phyloP scores from a whole-genome alignment of 2,113 vertebrate genomes.

The Kryptolebias marmoratus region DNA sequence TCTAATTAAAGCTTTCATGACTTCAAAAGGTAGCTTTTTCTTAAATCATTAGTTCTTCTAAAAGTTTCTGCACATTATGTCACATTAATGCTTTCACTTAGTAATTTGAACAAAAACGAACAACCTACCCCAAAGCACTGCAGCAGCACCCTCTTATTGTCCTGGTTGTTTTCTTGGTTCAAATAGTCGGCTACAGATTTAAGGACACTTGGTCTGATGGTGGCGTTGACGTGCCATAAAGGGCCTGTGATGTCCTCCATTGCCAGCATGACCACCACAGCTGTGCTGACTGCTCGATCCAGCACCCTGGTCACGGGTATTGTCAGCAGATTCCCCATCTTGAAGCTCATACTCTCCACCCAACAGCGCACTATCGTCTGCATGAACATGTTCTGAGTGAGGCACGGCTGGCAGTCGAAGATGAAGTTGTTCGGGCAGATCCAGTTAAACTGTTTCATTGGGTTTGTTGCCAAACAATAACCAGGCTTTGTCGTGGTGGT shows the following conservation, averaged over 20 bases:
- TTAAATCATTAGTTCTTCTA: not conserved
- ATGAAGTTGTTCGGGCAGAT: constrained; percentile 75
- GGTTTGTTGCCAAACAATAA: constrained; percentile 65
- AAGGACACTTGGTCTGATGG: constrained; percentile 68
- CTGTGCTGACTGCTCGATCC: constrained; percentile 66
- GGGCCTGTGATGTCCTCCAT: constrained; percentile 77
- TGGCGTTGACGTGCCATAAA: constrained; percentile 66
- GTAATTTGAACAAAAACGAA: not conserved
- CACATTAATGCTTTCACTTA: too few species aligned
- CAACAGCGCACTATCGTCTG: constrained; percentile 76
- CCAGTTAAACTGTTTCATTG: constrained; percentile 76
- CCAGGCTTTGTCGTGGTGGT: constrained; percentile 6
- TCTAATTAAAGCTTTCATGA: too few species aligned
- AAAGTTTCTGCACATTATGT: not conserved
- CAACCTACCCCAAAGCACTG: constrained; percentile 83
- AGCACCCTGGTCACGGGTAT: constrained; percentile 54
- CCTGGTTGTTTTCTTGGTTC: constrained; percentile 64
- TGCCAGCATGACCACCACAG: constrained; percentile 75
- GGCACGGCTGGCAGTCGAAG: constrained; percentile 68
- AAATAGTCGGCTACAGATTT: constrained; percentile 64
- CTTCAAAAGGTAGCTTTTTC: too few species aligned
- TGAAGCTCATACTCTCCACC: constrained; percentile 67
- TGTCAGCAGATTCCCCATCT: constrained; percentile 53
- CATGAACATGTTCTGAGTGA: constrained; percentile 57
- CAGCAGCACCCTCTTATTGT: constrained; percentile 79